phyloP scores from a whole-genome alignment of 2,797 vertebrate species.

The Microctenopoma lineatum region DNA sequence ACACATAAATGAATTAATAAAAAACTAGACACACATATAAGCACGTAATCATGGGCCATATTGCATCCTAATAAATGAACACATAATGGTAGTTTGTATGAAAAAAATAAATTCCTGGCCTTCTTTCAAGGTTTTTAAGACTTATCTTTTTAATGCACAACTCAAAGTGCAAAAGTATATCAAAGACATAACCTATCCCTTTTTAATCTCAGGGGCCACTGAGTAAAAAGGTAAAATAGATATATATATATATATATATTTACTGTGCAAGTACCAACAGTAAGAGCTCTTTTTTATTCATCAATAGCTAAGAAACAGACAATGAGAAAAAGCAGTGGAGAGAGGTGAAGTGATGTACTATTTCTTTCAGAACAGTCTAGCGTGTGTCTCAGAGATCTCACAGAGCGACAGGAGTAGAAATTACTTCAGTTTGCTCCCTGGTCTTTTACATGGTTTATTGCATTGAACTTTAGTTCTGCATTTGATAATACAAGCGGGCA shows the following conservation, averaged over 20 bases:
- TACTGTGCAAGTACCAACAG: conserved; percentile 2
- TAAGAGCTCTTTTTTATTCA: conserved; percentile 17
- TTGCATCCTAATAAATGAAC: background rate
- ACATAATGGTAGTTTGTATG: background rate
- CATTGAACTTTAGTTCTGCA: conserved; percentile 21
- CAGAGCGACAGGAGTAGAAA: conserved; percentile 22
- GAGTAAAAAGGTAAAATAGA: conserved; percentile 13
- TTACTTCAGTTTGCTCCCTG: conserved; percentile 21
- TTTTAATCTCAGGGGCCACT: background rate
- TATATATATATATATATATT: conserved; percentile 7
- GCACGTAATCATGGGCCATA: background rate
- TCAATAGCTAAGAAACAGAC: conserved; percentile 16
- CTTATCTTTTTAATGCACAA: conserved; percentile 6
- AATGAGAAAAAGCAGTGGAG: conserved; percentile 1
- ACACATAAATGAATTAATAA: too few relatives aligned
- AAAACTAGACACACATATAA: background rate
- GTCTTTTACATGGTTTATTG: conserved; percentile 26
- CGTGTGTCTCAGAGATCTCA: conserved; percentile 12
- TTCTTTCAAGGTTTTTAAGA: conserved; percentile 11
- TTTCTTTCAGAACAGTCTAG: background rate
- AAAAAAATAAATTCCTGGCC: background rate
- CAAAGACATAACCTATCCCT: background rate
- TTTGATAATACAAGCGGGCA: conserved; percentile 9
- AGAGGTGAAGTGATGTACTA: conserved; percentile 34
- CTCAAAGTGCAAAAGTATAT: background rate